Evolutionary conservation across 2,113 vertebrate species (phyloP).

Genomic region (Caracal caracal): DNA sequence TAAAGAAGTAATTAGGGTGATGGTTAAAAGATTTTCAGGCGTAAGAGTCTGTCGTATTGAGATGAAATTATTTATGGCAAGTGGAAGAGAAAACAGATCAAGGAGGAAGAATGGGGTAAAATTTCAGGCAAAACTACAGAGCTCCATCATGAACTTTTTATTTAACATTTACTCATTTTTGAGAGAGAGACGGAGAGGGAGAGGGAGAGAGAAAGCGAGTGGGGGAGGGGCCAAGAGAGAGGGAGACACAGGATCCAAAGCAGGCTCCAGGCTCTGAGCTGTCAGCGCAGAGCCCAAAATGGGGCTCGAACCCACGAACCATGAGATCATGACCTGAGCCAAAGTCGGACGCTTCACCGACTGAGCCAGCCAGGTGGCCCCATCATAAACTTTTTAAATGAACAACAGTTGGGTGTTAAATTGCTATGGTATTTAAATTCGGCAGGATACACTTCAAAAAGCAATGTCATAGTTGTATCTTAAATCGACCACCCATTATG

Average conservation of each 20-base stretch:
- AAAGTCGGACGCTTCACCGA: too few relatives aligned
- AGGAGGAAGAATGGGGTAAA: background rate
- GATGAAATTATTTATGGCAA: background rate
- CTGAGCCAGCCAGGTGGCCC: too few relatives aligned
- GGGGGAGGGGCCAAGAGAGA: too few relatives aligned
- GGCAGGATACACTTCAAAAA: background rate
- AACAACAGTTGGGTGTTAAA: background rate
- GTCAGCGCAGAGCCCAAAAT: too few relatives aligned
- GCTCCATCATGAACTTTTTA: background rate
- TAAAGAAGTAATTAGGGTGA: conserved; percentile 6
- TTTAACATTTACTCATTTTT: too few relatives aligned
- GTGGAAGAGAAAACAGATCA: background rate
- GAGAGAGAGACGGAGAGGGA: too few relatives aligned
- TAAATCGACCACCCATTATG: background rate
- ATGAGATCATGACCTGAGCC: too few relatives aligned
- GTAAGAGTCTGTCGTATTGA: background rate
- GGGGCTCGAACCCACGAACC: too few relatives aligned
- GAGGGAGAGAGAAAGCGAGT: too few relatives aligned
- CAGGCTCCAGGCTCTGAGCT: too few relatives aligned
- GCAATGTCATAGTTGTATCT: background rate
- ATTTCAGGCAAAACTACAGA: background rate
- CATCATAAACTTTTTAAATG: background rate
- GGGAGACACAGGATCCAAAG: too few relatives aligned
- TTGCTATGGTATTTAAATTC: background rate
- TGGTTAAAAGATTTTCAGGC: background rate